Evolutionary conservation across 2,888 invertebrate species (phyloP).

Genomic region (Mythimna pallens): DNA sequence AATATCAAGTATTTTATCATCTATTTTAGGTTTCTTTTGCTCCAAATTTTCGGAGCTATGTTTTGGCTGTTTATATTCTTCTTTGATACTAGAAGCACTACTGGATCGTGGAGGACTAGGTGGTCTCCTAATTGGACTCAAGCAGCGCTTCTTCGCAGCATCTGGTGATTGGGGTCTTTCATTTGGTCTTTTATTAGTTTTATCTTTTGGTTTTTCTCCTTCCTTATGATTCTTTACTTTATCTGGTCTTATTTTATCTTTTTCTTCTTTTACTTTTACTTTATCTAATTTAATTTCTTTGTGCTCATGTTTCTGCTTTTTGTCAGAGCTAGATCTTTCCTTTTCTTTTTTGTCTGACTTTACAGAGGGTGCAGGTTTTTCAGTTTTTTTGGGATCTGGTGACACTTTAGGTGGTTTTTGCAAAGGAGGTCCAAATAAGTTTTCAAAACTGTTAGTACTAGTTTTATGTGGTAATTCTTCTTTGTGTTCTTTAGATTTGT

Average conservation of each 20-base stretch:
- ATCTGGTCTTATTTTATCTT: constrained; percentile 86
- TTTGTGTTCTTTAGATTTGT: constrained; percentile 90
- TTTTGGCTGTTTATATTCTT: constrained; percentile 83
- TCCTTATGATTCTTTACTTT: constrained; percentile 90
- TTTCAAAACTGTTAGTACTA: constrained; percentile 93
- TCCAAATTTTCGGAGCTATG: constrained; percentile 78
- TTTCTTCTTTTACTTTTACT: constrained; percentile 86
- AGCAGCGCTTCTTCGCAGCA: constrained; percentile 80
- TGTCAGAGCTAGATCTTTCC: constrained; percentile 85
- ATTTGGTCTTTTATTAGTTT: constrained; percentile 87
- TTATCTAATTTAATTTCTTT: constrained; percentile 87
- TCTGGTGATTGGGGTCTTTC: constrained; percentile 86
- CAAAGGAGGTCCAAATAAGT: constrained; percentile 96
- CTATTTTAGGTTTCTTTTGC: constrained; percentile 82
- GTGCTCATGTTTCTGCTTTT: constrained; percentile 87
- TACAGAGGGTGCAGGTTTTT: constrained; percentile 74
- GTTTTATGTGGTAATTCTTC: constrained; percentile 90
- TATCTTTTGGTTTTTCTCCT: constrained; percentile 90
- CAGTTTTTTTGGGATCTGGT: constrained; percentile 92
- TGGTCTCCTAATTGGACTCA: constrained; percentile 80
- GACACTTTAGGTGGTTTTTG: constrained; percentile 94
- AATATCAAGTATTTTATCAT: constrained; percentile 89
- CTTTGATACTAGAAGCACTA: constrained; percentile 86
- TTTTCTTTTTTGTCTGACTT: constrained; percentile 91
- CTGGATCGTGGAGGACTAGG: constrained; percentile 83